These are phyloP conservation scores for Litocranius walleri DNA, from an alignment of 2,113 vertebrate genomes.

Conservation along the genomic window DNA sequence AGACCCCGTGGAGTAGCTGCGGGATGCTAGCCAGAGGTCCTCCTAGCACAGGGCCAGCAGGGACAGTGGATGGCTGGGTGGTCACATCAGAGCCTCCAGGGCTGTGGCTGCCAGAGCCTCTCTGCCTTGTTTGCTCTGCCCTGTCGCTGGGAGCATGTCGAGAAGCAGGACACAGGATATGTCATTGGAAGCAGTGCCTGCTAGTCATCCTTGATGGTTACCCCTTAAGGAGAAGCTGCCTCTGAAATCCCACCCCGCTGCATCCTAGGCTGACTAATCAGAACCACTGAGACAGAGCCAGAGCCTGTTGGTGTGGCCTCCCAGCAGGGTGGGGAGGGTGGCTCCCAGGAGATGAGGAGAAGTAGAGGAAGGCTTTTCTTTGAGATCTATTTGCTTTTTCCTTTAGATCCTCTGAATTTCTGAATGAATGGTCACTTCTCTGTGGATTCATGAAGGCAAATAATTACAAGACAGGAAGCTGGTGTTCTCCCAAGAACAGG, in stretches of 20 bases:
- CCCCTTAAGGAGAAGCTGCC: not conserved
- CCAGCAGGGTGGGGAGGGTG: not conserved
- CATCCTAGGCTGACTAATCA: too few species aligned
- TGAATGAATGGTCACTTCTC: not conserved
- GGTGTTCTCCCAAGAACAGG: not conserved
- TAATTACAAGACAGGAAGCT: not conserved
- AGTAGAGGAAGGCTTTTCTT: not conserved
- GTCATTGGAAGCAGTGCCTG: not conserved
- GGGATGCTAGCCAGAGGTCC: not conserved
- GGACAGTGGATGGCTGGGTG: rapidly evolving
- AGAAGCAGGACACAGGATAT: too few species aligned
- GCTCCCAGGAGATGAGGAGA: not conserved
- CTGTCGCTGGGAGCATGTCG: not conserved
- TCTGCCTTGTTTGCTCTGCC: too few species aligned
- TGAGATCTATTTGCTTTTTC: not conserved
- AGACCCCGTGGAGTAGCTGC: rapidly evolving
- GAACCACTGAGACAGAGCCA: not conserved
- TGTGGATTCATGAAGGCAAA: not conserved
- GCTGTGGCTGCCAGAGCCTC: not conserved
- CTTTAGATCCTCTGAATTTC: not conserved
- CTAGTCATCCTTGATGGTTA: not conserved
- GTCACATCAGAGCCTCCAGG: not conserved
- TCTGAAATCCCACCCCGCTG: rapidly evolving
- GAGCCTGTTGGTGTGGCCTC: not conserved
- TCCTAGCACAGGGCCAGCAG: not conserved